A percentile compares a stretch with the other conserved stretches of the same genome.
phyloP scores from a whole-genome alignment of 2,113 vertebrate species.

The Rattus norvegicus region GRCr8 NC_086028.1:32439501-32440000 shows the following conservation, averaged over 20 bases:
- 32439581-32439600: not conserved
- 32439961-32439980: conserved; percentile 81
- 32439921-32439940: conserved; percentile 8
- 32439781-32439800: not conserved
- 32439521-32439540: no score
- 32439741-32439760: not conserved
- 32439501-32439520: not conserved
- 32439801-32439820: conserved; percentile 36
- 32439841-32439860: conserved; percentile 79
- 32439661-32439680: not conserved
- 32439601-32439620: not conserved
- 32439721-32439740: not conserved
- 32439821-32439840: conserved; percentile 69
- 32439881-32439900: conserved; percentile 82
- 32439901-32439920: conserved; percentile 78
- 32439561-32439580: not conserved
- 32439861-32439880: conserved; percentile 80
- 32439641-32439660: not conserved
- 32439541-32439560: not conserved
- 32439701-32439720: not conserved
- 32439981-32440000: conserved; percentile 83
- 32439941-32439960: conserved; percentile 81
- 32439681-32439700: not conserved
- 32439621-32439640: not conserved
- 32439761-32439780: not conserved